A percentile compares a stretch with the other conserved stretches of the same genome.
These are phyloP conservation scores for Pyrochroa serraticornis DNA, from an alignment of 2,888 invertebrate species.

Conservation along the genomic window DNA sequence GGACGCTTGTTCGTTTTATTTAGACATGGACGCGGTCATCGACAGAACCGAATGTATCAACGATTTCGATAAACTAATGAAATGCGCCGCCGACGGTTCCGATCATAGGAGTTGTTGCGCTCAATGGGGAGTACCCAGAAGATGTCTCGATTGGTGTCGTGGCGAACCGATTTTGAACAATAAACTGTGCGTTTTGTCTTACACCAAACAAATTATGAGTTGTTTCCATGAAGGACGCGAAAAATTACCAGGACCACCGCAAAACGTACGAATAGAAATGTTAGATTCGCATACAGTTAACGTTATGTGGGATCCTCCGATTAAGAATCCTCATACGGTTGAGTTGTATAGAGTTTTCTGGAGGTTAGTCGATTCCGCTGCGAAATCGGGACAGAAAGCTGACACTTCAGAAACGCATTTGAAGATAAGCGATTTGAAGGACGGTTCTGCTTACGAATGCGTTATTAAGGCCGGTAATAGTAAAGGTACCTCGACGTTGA, in stretches of 20 bases:
- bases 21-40: slow-evolving; percentile 83
- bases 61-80: slow-evolving; percentile 86
- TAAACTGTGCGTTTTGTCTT: slow-evolving; percentile 71
- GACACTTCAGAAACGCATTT: slow-evolving; percentile 77
- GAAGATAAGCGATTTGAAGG: slow-evolving; percentile 72
- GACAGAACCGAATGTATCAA: slow-evolving; percentile 80
- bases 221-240: slow-evolving; percentile 82
- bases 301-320: slow-evolving; percentile 77
- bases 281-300: slow-evolving; percentile 65
- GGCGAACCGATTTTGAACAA: slow-evolving; percentile 73
- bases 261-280: slow-evolving; percentile 65
- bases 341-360: slow-evolving; percentile 85
- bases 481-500: slow-evolving; percentile 73
- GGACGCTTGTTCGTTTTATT: slow-evolving; percentile 82
- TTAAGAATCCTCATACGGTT: slow-evolving; percentile 81
- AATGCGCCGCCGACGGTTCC: slow-evolving; percentile 80
- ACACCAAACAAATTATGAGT: slow-evolving; percentile 75
- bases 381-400: slow-evolving; percentile 64
- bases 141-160: slow-evolving; percentile 84
- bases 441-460: slow-evolving; percentile 77
- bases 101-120: slow-evolving; percentile 87
- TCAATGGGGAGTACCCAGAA: slow-evolving; percentile 77
- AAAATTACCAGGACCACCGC: slow-evolving; percentile 81
- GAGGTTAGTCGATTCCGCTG: slow-evolving; percentile 66
- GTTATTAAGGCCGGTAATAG: slow-evolving; percentile 81